Evolutionary conservation across 2,888 invertebrate species (phyloP).

Genomic region (Dyspetes luteomarginatus): DNA sequence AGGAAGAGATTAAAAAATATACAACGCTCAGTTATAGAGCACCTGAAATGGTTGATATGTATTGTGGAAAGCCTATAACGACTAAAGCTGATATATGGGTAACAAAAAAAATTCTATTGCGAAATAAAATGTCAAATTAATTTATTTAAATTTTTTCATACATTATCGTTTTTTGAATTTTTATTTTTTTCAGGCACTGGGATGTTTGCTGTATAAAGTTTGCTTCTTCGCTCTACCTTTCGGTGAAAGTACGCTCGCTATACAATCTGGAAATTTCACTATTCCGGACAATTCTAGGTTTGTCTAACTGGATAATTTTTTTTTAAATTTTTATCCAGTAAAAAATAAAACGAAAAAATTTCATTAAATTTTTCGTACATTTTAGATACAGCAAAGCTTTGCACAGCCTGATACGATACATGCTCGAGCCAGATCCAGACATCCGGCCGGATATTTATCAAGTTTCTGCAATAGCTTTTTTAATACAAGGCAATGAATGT

Average conservation of each 20-base stretch:
- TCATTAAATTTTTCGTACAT: neutral
- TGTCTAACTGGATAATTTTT: slow-evolving; percentile 44
- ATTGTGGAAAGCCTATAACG: slow-evolving; percentile 91
- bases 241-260: slow-evolving; percentile 96
- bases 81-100: slow-evolving; percentile 96
- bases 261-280: slow-evolving; percentile 94
- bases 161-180: slow-evolving; percentile 2
- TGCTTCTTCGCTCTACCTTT: slow-evolving; percentile 96
- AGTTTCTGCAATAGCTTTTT: slow-evolving; percentile 90
- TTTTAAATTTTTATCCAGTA: neutral
- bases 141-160: neutral
- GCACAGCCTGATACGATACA: slow-evolving; percentile 85
- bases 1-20: slow-evolving; percentile 94
- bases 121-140: neutral
- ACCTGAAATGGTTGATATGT: slow-evolving; percentile 97
- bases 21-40: slow-evolving; percentile 95
- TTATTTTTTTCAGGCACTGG: slow-evolving; percentile 88
- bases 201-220: slow-evolving; percentile 94
- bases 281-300: slow-evolving; percentile 93
- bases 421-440: slow-evolving; percentile 93
- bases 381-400: slow-evolving; percentile 79
- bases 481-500: slow-evolving; percentile 88
- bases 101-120: slow-evolving; percentile 60
- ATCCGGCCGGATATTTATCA: slow-evolving; percentile 94
- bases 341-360: neutral